Evolutionary conservation across 2,888 invertebrate genomes (phyloP).

Genomic region (Epirrhoe alternata): DNA sequence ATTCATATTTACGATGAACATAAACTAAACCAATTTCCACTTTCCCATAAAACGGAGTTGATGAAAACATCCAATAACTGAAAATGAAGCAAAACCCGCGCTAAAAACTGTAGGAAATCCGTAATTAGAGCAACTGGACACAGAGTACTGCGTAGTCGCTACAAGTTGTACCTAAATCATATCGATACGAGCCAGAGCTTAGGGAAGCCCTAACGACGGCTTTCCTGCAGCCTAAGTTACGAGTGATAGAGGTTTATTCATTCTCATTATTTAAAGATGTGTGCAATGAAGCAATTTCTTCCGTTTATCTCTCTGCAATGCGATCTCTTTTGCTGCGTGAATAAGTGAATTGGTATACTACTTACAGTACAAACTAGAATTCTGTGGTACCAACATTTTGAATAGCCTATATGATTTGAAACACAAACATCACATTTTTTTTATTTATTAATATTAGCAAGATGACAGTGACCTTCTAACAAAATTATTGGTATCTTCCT

Average conservation of each 20-base stretch:
- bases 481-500: too few relatives aligned
- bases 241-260: slow-evolving; percentile 3
- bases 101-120: slow-evolving; percentile 56
- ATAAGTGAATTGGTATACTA: too few relatives aligned
- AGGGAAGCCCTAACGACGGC: slow-evolving; percentile 52
- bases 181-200: slow-evolving; percentile 65
- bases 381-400: too few relatives aligned
- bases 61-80: slow-evolving; percentile 4
- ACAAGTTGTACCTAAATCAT: slow-evolving; percentile 61
- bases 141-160: slow-evolving; percentile 29
- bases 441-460: too few relatives aligned
- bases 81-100: slow-evolving; percentile 7
- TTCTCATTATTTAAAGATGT: too few relatives aligned
- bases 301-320: too few relatives aligned
- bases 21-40: neutral
- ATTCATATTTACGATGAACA: neutral
- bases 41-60: neutral
- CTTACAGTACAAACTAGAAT: too few relatives aligned
- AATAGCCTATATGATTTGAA: too few relatives aligned
- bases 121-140: slow-evolving; percentile 53
- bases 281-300: too few relatives aligned
- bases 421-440: too few relatives aligned
- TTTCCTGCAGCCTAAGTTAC: slow-evolving; percentile 1
- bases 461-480: too few relatives aligned
- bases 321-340: too few relatives aligned